Base-by-base conservation (phyloP, 2,797 vertebrate species). In the Pristis pectinata region DNA sequence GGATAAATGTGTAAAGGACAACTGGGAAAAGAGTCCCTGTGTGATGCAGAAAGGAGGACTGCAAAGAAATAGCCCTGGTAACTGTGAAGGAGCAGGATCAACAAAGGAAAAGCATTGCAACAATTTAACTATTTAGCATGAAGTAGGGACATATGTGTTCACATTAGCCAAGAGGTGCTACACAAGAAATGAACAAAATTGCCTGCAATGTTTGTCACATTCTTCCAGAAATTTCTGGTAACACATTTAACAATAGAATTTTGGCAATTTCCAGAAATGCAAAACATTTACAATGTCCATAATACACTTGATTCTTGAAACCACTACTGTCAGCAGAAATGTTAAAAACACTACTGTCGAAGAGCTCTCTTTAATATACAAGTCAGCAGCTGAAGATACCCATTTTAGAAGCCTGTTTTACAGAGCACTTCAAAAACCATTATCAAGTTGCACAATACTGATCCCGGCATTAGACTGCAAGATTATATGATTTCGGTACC, bases 341-440 rank as follows among this genome's bases (percentile, higher is more conserved):
- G 49, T 83, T 83, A 44, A 44, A 83, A 19, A 24, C 80, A 49
- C 24, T 44, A 24, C 41, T 41, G 10, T 44, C 44, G 83, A 22
- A 49, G 30, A 83, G 34, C 8, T 27, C 80, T 83, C 22, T 82
- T 49, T 22, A 83, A 83, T 27, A 49, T 53, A 44, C 22, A 11
- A 83, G 83, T 53, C 80, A 24, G 41, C 22, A 83, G 80, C 80
- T 87, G 83, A 87, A 87, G 82, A 44, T 85, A 49, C 82, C 82
- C 85, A 56, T 44, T 87, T 59, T 87, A 7, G 27, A 59, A 87
- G 15, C 15, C 61, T 9, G 34, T 24, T 91, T 64, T 24, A 91
- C 8, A 91, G 19, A 8, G 59, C 13, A 19, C n/a, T 64, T 91
- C 13, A 37, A 64, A 56, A 37, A 91, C 3, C 59, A 91, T 64